These are phyloP conservation scores for Toxotes chatareus DNA, from an alignment of 2,113 vertebrate species.

Conservation along the genomic window DNA sequence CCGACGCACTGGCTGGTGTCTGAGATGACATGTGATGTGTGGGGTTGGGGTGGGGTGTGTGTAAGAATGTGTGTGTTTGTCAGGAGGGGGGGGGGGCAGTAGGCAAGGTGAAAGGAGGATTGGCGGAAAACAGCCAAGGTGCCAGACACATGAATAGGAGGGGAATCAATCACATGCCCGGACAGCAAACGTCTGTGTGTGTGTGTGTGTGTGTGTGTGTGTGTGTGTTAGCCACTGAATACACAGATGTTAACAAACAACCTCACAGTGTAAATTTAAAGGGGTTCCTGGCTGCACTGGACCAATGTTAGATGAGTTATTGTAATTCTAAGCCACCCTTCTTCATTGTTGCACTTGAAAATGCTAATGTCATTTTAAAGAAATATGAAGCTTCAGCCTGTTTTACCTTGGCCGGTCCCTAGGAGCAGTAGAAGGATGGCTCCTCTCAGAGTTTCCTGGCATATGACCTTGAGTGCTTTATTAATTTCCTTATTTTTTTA, in stretches of 20 bases:
- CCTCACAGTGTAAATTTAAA: slow-evolving; percentile 6
- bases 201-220: no score
- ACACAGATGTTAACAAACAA: background rate
- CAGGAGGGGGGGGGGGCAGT: no score
- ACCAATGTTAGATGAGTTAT: slow-evolving; percentile 12
- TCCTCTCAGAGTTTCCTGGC: slow-evolving; percentile 58
- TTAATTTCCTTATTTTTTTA: slow-evolving; percentile 76
- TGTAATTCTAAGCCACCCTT: slow-evolving; percentile 10
- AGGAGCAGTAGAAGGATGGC: slow-evolving; percentile 46
- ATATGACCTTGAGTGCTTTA: slow-evolving; percentile 78
- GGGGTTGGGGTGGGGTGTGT: background rate
- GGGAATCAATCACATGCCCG: background rate
- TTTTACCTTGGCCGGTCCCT: slow-evolving; percentile 63
- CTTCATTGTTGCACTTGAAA: slow-evolving; percentile 30
- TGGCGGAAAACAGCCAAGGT: slow-evolving; percentile 1
- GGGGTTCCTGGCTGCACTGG: background rate
- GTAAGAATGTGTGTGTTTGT: background rate
- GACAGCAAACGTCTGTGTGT: background rate
- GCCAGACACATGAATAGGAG: slow-evolving; percentile 21
- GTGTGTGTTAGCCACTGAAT: background rate
- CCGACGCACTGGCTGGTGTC: slow-evolving; percentile 28
- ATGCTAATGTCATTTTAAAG: slow-evolving; percentile 61
- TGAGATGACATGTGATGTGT: slow-evolving; percentile 47
- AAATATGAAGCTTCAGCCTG: slow-evolving; percentile 54
- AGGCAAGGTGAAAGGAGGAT: slow-evolving; percentile 3